These are phyloP conservation scores for Noctua janthina DNA, from an alignment of 2,888 invertebrate genomes.

Conservation along the genomic window DNA sequence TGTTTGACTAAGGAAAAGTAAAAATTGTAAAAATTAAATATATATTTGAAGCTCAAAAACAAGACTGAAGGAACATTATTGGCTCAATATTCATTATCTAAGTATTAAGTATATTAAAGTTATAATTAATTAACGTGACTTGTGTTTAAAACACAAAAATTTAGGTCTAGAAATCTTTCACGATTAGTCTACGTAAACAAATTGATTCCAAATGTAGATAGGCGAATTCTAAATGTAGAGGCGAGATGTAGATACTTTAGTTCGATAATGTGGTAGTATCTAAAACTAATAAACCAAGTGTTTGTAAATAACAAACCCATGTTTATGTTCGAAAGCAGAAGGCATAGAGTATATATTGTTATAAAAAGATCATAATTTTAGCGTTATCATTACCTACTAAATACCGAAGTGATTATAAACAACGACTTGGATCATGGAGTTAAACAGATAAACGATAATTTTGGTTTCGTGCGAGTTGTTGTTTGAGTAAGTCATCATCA, in stretches of 20 bases:
- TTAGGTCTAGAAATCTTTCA: constrained; percentile 30
- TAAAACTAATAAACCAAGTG: constrained; percentile 7
- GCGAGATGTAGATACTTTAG: not conserved
- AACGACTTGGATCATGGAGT: too few species aligned
- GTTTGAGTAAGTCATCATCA: too few species aligned
- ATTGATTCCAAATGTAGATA: constrained; percentile 54
- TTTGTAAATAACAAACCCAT: not conserved
- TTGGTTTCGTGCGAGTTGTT: too few species aligned
- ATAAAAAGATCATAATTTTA: constrained; percentile 5
- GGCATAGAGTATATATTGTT: not conserved
- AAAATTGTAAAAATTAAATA: not conserved
- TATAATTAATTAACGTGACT: constrained; percentile 10
- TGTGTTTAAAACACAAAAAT: constrained; percentile 70
- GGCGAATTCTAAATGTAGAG: not conserved
- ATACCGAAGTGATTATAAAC: not conserved
- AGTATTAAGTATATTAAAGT: constrained; percentile 3
- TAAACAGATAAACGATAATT: too few species aligned
- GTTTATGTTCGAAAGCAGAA: not conserved
- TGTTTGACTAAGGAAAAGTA: not conserved
- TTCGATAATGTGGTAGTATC: not conserved
- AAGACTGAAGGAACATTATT: constrained; percentile 77
- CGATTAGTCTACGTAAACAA: constrained; percentile 6
- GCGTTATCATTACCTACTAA: not conserved
- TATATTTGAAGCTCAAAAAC: constrained; percentile 68
- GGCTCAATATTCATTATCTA: constrained; percentile 75